Evolutionary conservation across 2,797 vertebrate genomes (phyloP).

Genomic region (Hephaestus fuliginosus): DNA sequence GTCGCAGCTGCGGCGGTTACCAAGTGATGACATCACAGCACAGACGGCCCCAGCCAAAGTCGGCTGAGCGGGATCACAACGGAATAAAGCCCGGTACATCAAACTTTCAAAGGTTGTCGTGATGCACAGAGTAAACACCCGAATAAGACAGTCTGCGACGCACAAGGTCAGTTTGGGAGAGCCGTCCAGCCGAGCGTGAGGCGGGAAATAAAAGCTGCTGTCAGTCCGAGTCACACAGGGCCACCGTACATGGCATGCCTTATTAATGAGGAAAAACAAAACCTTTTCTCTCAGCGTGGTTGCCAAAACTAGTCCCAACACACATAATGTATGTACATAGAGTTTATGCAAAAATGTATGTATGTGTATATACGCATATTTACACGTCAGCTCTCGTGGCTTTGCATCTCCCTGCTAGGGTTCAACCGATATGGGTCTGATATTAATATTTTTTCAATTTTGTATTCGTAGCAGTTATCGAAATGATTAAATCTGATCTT

Average conservation of each 20-base stretch:
- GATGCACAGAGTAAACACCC: background rate
- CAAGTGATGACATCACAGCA: constrained; percentile 65
- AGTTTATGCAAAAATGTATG: constrained; percentile 61
- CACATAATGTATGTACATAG: constrained; percentile 65
- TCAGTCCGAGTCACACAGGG: constrained; percentile 48
- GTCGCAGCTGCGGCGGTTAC: background rate
- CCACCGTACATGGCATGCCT: constrained; percentile 64
- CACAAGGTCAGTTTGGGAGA: background rate
- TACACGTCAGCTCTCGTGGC: constrained; percentile 33
- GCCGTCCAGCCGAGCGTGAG: background rate
- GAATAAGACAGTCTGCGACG: background rate
- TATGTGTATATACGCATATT: constrained; percentile 36
- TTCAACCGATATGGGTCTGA: constrained; percentile 43
- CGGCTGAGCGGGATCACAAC: constrained; percentile 8
- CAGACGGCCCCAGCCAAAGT: constrained; percentile 5
- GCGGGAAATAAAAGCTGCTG: constrained; percentile 27
- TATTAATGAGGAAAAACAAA: constrained; percentile 31
- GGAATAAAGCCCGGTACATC: constrained; percentile 12
- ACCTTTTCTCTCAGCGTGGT: constrained; percentile 48
- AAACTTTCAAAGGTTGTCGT: background rate
- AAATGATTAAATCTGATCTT: constrained; percentile 29
- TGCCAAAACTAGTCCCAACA: constrained; percentile 69
- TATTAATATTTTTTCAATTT: constrained; percentile 49
- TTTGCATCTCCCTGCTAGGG: constrained; percentile 44
- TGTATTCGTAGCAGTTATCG: constrained; percentile 46